Base-by-base conservation (phyloP, 2,888 invertebrate species). In the Oxystoma pomonae region DNA sequence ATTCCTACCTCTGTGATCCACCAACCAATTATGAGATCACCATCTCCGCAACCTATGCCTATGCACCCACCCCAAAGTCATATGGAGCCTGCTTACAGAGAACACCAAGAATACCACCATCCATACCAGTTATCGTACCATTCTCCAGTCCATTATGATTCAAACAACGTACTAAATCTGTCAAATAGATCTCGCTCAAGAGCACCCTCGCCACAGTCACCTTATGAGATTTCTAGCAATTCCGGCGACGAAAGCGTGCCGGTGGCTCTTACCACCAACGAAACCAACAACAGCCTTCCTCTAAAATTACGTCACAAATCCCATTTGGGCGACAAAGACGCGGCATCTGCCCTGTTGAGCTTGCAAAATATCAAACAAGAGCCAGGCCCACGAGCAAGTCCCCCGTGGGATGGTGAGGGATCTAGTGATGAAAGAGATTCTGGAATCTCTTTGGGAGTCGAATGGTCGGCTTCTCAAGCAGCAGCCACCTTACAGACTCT, bases 221-320 rank as follows among this genome's bases (percentile, higher is more conserved):
- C 92, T n/a, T 92, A 90, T 76, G 92, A 92, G 79, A 83, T 91
- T 16, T 90, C 90, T 16, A 90, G 91, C 56, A 88, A 90, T 57
- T 86, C 87, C 2, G 88, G 87, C 1, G 86, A 85, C 75, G 86
- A 85, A 74, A 78, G 81, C 0, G 82, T 78, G 3, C 72, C 78
- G 53, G 76, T 77, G 20, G 70, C 79, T 21, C 77, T 77, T 35
- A 77, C 76, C 51, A 74, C 75, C 50, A 55, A 58, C 12, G 68
- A 66, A 57, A 78, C 78, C 1, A 90, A 91, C 81, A 92, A 92
- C 77, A 88, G 92, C 73, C 83, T 96, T 77, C 96, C 96, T 1
- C 87, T 94, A 72, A 96, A 96, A 78, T 84, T 96, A 69, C 89
- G 96, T 76, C 95, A 96, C 84, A 96, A 96, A 81, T 91, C 91